Percentiles rank a stretch among this genome's conserved stretches.
phyloP scores from a whole-genome alignment of 1,140 invertebrate genomes.

The Saccostrea echinata region DNA sequence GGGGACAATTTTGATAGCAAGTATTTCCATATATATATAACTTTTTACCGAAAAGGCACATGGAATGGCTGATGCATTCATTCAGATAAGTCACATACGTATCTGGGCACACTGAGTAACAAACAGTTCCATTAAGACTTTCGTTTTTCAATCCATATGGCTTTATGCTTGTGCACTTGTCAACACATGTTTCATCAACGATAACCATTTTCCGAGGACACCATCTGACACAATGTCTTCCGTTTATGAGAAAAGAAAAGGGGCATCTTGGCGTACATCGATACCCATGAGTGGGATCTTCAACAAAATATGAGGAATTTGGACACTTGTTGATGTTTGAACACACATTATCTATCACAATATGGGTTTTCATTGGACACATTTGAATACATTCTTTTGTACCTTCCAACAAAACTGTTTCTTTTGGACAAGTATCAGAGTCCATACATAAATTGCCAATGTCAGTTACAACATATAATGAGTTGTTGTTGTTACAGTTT shows the following conservation, averaged over 20 bases:
- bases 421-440: not conserved
- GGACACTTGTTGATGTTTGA: not conserved
- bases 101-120: not conserved
- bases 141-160: not conserved
- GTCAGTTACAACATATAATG: not conserved
- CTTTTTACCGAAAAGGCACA: not conserved
- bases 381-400: not conserved
- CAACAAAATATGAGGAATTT: not conserved
- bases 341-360: not conserved
- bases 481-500: not conserved
- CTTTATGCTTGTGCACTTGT: not conserved
- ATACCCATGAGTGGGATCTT: not conserved
- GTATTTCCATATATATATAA: not conserved
- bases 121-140: not conserved
- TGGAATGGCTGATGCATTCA: not conserved
- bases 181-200: not conserved
- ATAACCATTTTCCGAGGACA: not conserved
- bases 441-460: not conserved
- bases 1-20: not conserved
- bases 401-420: not conserved
- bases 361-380: not conserved
- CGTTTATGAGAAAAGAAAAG: not conserved
- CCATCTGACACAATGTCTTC: not conserved
- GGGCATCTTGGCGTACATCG: not conserved
- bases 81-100: not conserved